Base-by-base conservation (phyloP, 1,140 invertebrate species). In the Zeugodacus cucurbitae region DNA sequence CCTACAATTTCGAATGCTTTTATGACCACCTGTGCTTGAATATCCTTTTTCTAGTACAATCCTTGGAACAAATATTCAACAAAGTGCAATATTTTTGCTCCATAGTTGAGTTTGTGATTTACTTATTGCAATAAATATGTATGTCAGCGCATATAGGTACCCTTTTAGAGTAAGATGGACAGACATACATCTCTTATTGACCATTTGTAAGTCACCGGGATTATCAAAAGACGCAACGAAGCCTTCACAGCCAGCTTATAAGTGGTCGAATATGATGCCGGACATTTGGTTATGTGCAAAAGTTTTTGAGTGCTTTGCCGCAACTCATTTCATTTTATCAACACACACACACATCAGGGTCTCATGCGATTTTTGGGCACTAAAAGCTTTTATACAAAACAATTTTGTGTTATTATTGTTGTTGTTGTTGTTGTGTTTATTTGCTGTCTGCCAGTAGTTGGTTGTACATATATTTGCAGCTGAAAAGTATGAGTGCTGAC, bases 91-190 rank as follows among this genome's bases (percentile, higher is more conserved):
- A 82, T 82, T 82, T 82, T 48, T 82, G 74, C 41, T 22, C 26
- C 22, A 41, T 22, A 48, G 70, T 82, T 48, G n/a, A 48, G 41
- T 48, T 48, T 82, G 41, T 82, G 74, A 82, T 82, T 82, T 82
- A 82, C 41, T 82, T 82, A 82, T 48, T 48, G 37, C 74, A 82
- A 82, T 26, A 82, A 82, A 17, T 78, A 6, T 78, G 70, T 44
- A 8, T 78, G 70, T 78, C 3, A 0, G 14, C 1, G 32, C 5
- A 20, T 29, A 6, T 32, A 17, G 7, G n/a, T 74, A 62, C 11
- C 11, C n/a, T 26, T 3, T 26, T 62, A 26, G 2, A 62, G n/a
- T 2, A 3, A 26, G 0, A 62, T 62, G 11, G 29, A 64, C 8
- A 64, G 1, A 32, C 32, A 70, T 32, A 26, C 26, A 37, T 41